Conservation (phyloP, 1,140 invertebrate species). For the Vanessa tameamea region DNA sequence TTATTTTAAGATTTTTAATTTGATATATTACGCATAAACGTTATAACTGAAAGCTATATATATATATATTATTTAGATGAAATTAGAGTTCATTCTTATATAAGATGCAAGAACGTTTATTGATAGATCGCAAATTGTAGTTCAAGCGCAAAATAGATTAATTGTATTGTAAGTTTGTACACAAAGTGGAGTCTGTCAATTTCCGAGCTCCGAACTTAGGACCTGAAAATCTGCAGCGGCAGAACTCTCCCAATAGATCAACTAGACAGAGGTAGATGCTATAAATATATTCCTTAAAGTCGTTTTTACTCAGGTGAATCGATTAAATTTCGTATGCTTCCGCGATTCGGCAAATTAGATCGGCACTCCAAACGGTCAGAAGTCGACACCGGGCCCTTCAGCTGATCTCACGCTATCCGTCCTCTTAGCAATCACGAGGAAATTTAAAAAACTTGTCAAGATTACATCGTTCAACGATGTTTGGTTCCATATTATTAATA, state of each 20-base stretch:
- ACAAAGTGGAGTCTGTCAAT: too few relatives aligned
- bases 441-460: slow-evolving; percentile 62
- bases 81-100: too few relatives aligned
- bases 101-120: too few relatives aligned
- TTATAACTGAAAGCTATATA: too few relatives aligned
- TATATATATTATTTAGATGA: too few relatives aligned
- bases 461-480: slow-evolving; percentile 19
- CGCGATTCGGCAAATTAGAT: slow-evolving; percentile 76
- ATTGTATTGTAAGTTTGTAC: too few relatives aligned
- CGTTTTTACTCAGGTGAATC: slow-evolving; percentile 48
- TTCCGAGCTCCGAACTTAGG: background rate
- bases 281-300: slow-evolving; percentile 18
- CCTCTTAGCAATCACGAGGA: slow-evolving; percentile 63
- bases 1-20: background rate
- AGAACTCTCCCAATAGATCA: too few relatives aligned
- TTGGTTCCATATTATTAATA: slow-evolving; percentile 39
- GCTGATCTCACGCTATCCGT: slow-evolving; percentile 60
- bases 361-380: slow-evolving; percentile 76
- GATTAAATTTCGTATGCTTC: slow-evolving; percentile 76
- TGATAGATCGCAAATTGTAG: too few relatives aligned
- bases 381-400: slow-evolving; percentile 71
- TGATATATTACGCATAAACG: too few relatives aligned
- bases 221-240: too few relatives aligned
- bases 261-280: too few relatives aligned
- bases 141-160: too few relatives aligned